Base-by-base conservation (phyloP, 2,888 invertebrate species). In the Noctua fimbriata region DNA sequence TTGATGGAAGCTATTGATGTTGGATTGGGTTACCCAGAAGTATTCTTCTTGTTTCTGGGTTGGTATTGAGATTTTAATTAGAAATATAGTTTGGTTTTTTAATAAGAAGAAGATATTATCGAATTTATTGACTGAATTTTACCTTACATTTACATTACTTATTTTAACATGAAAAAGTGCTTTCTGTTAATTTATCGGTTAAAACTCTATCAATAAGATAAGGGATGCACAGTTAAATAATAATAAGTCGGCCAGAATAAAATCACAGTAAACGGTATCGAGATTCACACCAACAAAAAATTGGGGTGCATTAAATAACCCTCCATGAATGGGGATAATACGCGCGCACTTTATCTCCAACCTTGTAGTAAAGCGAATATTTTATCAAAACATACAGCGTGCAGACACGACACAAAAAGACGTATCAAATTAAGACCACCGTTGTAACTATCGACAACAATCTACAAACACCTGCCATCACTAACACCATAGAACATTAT, bases 1-100 rank as follows among this genome's bases (percentile, higher is more conserved):
- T 67, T 69, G 55, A 78, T 78, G 63, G 36, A 18, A 47, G 3
- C 41, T 66, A 47, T 82, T 82, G 73, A 82, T 79, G 75, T 76
- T 74, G n/a, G 74, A 63, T 73, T 74, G 60, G 41, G 55, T 86
- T 83, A 47, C 86, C 21, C 3, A 41, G 28, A 41, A 73, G 69
- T 73, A 63, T 76, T 75, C 44, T 67, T 79, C 67, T 78, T 73
- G 63, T 75, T 77, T 58, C 14, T 24, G 18, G n/a, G 16, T 67
- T 28, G 12, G 47, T 74, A 9, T 18, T 41, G 44, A 24, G 24
- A 36, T 47, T 52, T 28, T 52, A 60, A 63, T 47, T 36, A 10
- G n/a, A 67, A 79, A 47, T 1, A 60, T 5, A n/a, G 16, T 66
- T 41, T 7, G 5, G 49, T 32, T 73, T 49, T 44, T 41, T 4